Evolutionary conservation across 2,797 vertebrate species (phyloP), one percentile per base, ranked within the genome.

Genomic region (Simalia tracyae): DNA sequence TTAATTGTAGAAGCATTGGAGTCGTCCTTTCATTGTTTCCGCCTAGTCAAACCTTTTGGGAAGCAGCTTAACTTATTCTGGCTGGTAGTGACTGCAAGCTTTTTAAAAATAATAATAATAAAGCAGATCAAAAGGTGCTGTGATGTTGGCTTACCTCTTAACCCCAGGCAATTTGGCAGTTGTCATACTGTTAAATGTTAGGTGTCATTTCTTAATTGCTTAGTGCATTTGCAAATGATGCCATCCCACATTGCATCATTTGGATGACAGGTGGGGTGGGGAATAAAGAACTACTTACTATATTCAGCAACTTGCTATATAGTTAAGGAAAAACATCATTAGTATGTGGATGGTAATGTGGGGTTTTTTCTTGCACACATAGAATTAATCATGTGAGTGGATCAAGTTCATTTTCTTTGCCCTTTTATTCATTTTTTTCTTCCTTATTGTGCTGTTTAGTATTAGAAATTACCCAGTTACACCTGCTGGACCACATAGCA

Each of bases 341-440:
- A 93, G 90, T 92, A 93, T 89, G 42, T 90, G 87, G 84, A 31
- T 19, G 24, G 14, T 94, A 92, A 26, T 81, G 36, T 24, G 1
- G 31, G 1, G 22, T 28, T 17, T 2, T 50, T n/a, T 24, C 7
- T n/a, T 93, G 94, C 92, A 90, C 28, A 46, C 28, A 46, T 92
- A 92, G 42, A 95, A 90, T 93, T 95, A 89, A 92, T 92, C 66
- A 89, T 86, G 36, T 22, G 68, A 68, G 36, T 93, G 90, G 93
- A 94, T 92, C 42, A 72, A 88, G 56, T 90, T 50, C 4, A 0
- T 19, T 31, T 72, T 89, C 50, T 94, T 86, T 91, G 7, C 10
- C 89, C 88, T 96, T 94, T 93, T 87, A 42, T 92, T 95, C 87
- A 54, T 92, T 95, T 60, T 22, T 81, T 66, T 94, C 92, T 86